Evolutionary conservation across 2,113 vertebrate species (phyloP).

Genomic region (Scomber colias): DNA sequence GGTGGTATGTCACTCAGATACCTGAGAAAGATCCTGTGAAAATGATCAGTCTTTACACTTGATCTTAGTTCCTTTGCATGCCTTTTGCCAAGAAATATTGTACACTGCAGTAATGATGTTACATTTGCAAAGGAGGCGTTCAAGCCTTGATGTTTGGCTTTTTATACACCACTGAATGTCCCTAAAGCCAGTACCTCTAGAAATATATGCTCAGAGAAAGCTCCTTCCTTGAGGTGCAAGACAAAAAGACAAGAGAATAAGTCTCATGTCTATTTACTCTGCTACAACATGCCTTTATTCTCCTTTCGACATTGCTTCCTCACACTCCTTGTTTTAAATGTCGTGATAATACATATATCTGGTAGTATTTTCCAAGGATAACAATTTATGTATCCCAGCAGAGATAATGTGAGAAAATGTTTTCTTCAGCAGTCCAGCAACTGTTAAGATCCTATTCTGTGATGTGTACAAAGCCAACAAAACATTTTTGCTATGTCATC

Average conservation of each 20-base stretch:
- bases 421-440: conserved; percentile 34
- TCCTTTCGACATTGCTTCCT: conserved; percentile 15
- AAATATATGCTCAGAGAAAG: conserved; percentile 55
- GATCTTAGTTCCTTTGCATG: conserved; percentile 25
- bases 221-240: conserved; percentile 38
- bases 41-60: conserved; percentile 25
- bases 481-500: conserved; percentile 53
- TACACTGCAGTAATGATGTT: conserved; percentile 7
- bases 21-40: conserved; percentile 29
- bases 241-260: conserved; percentile 47
- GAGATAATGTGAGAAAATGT: conserved; percentile 59
- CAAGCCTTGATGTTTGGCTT: conserved; percentile 21
- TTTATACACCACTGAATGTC: conserved; percentile 44
- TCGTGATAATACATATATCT: conserved; percentile 60
- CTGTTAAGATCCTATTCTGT: conserved; percentile 32
- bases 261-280: conserved; percentile 58
- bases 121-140: conserved; percentile 6
- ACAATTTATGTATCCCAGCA: conserved; percentile 40
- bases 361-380: conserved; percentile 46
- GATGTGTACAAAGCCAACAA: conserved; percentile 33
- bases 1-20: background rate
- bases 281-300: conserved; percentile 24
- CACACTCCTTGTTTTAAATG: conserved; percentile 16
- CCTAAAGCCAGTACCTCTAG: conserved; percentile 38
- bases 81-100: conserved; percentile 23